Base-by-base conservation (phyloP, 1,140 invertebrate species). In the Reticulitermes speratus region DNA sequence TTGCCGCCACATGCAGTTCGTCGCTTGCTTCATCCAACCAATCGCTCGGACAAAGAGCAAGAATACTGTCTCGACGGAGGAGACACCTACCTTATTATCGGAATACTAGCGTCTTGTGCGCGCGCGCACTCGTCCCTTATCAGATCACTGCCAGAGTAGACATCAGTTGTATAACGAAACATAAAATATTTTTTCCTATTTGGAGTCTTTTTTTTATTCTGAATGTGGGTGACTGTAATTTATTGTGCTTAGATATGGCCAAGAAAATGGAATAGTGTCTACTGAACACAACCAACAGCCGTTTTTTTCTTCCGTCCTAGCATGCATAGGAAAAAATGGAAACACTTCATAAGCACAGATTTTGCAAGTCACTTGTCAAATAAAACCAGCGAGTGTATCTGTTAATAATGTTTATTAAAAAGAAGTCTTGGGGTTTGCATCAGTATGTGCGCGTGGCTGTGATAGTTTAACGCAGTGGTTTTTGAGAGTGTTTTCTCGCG, bases 321-420 rank as follows among this genome's bases (percentile, higher is more conserved):
- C n/a, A 25, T 75, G n/a, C 16, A 25, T 3, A 30, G n/a, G n/a
- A 30, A 75, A 75, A 19, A 12, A 19, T 21, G 14, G 6, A 30
- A 75, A 8, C 65, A 30, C 65, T 75, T 75, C 65, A 16, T 75
- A 75, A 0, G 65, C 30, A 30, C 65, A n/a, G 7, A 30, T 75
- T 75, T 75, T 75, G 65, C 65, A 75, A 75, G 65, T 75, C 65
- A 75, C n/a, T 75, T 75, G 65, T 30, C 65, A 75, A 75, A 75
- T 30, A 75, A 75, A 75, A 75, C 5, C 65, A 75, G n/a, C 65
- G 65, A 25, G 65, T n/a, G 65, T 75, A 25, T 75, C 8, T 75
- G 65, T 75, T 75, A 75, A 30, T 14, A 75, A 30, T 75, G 3
- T 75, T 30, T 21, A 21, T 12, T 55, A 75, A 75, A 8, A 30